phyloP scores from a whole-genome alignment of 2,888 invertebrate species.

The Vanessa cardui region DNA sequence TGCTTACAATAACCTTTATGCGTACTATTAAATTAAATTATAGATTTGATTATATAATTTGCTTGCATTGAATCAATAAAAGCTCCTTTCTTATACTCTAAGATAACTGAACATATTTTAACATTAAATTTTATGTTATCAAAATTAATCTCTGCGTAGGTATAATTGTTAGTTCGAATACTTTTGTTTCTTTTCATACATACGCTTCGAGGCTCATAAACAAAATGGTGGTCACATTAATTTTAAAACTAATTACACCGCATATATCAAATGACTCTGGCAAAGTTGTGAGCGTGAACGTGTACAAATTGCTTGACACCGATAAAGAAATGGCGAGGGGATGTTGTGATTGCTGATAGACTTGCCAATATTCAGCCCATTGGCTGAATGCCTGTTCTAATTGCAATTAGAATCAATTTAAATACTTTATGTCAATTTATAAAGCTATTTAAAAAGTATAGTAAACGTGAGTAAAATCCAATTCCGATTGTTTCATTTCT shows the following conservation, averaged over 20 bases:
- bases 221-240: conserved; percentile 31
- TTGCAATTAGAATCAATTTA: background rate
- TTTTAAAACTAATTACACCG: conserved; percentile 33
- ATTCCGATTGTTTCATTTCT: no score
- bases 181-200: background rate
- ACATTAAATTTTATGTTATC: no score
- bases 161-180: no score
- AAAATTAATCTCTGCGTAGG: no score
- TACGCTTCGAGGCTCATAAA: background rate
- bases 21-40: no score
- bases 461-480: no score
- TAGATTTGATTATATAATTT: no score
- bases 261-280: conserved; percentile 34
- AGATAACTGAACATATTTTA: no score
- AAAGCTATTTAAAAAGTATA: no score
- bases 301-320: conserved; percentile 28
- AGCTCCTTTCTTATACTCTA: no score
- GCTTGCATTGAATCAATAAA: no score
- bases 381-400: conserved; percentile 5
- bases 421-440: background rate
- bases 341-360: conserved; percentile 51
- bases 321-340: conserved; percentile 15
- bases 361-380: conserved; percentile 13
- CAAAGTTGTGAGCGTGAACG: conserved; percentile 25
- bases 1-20: no score